Evolutionary conservation across 2,888 invertebrate genomes (phyloP), one percentile per base, ranked within the genome.

Genomic region (Noctua fimbriata): DNA sequence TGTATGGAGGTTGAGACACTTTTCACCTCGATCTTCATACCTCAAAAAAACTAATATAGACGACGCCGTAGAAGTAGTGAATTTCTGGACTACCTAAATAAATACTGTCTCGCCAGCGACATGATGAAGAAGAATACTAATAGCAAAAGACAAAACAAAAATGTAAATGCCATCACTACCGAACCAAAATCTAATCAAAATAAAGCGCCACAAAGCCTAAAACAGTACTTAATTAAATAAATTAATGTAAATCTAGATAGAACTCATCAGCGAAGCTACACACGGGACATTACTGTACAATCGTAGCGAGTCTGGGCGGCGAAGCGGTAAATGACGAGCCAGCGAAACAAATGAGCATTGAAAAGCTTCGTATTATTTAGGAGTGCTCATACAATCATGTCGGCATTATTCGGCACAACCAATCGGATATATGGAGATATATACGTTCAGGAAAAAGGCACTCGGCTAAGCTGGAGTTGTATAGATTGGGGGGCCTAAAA

Each of bases 281-380:
- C 52, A 41, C 7, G 60, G 52, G 52, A 81, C 28, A 55, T 63
- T 52, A 63, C 52, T 55, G 44, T 74, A 63, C 55, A 69, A 80
- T 73, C 47, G 60, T 63, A 69, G 44, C 69, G 28, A 36, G 7
- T 60, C 44, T 52, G 49, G 67, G 79, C 69, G 16, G 28, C 28
- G 81, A 81, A 24, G 52, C 69, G 60, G 52, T 24, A 81, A 80
- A 80, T 81, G 81, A 80, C 32, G 52, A 74, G 36, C 36, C 60
- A 52, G 52, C 44, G 24, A 63, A 74, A 80, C 52, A 80, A 81
- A 80, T 69, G 81, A 81, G 69, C 52, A 36, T 60, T 32, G 41
- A 52, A 58, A 60, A 69, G 60, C 60, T 73, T 10, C 16, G 58
- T 32, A 49, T 21, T 24, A 41, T 72, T 60, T 41, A 49, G 24